Evolutionary conservation across 2,888 invertebrate genomes (phyloP).

Genomic region (Pollenia amentaria): DNA sequence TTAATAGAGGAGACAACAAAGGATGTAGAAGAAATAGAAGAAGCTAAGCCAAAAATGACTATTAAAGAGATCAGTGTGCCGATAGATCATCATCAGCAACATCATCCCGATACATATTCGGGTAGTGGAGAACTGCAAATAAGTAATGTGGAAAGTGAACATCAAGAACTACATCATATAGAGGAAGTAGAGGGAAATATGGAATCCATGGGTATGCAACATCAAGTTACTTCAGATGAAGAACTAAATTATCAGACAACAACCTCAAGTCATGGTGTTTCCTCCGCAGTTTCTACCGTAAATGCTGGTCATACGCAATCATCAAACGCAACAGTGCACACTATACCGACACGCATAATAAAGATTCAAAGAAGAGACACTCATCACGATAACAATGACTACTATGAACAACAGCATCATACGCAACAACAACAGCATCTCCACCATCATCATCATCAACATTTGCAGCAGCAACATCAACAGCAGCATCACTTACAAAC

Average conservation of each 20-base stretch:
- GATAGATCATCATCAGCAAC: slow-evolving; percentile 77
- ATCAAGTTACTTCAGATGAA: slow-evolving; percentile 79
- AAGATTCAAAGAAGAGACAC: slow-evolving; percentile 82
- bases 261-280: slow-evolving; percentile 38
- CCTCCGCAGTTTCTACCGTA: slow-evolving; percentile 37
- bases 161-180: slow-evolving; percentile 76
- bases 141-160: slow-evolving; percentile 74
- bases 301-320: slow-evolving; percentile 67
- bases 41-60: slow-evolving; percentile 80
- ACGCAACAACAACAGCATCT: slow-evolving; percentile 75
- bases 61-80: slow-evolving; percentile 79
- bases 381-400: slow-evolving; percentile 78
- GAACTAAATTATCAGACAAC: slow-evolving; percentile 80
- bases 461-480: slow-evolving; percentile 49
- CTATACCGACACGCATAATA: slow-evolving; percentile 80
- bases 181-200: slow-evolving; percentile 76
- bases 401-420: slow-evolving; percentile 78
- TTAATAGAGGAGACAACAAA: slow-evolving; percentile 84
- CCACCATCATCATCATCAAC: slow-evolving; percentile 71
- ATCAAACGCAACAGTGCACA: slow-evolving; percentile 65
- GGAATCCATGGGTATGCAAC: slow-evolving; percentile 81
- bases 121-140: slow-evolving; percentile 73
- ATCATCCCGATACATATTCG: slow-evolving; percentile 75
- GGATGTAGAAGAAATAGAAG: slow-evolving; percentile 84
- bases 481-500: slow-evolving; percentile 68